phyloP scores from a whole-genome alignment of 2,888 invertebrate species.

The Dysmachus trigonus region DNA sequence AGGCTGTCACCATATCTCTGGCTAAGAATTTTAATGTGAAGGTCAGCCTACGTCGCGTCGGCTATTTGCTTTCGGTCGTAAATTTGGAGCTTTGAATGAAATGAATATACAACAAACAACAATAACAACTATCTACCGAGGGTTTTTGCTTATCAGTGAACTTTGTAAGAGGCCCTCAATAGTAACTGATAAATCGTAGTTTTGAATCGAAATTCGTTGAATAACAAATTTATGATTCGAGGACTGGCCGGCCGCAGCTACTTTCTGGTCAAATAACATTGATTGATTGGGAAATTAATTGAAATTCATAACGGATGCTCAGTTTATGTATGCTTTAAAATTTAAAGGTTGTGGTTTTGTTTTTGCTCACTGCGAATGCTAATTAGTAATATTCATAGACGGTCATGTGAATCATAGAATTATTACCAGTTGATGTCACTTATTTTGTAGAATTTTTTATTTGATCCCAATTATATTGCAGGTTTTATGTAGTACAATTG shows the following conservation, averaged over 20 bases:
- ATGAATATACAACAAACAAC: background rate
- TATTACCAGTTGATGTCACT: background rate
- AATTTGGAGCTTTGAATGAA: constrained; percentile 6
- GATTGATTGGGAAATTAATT: background rate
- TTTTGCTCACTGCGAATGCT: background rate
- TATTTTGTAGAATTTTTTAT: too few relatives aligned
- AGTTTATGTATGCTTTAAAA: background rate
- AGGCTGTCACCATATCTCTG: background rate
- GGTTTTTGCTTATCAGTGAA: background rate
- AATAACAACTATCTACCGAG: background rate
- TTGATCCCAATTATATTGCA: too few relatives aligned
- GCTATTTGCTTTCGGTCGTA: background rate
- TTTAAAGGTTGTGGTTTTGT: background rate
- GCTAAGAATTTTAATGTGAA: constrained; percentile 30
- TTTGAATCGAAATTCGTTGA: background rate
- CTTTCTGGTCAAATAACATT: background rate
- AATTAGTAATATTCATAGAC: background rate
- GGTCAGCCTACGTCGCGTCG: background rate
- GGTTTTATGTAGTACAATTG: too few relatives aligned
- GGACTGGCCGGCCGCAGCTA: background rate
- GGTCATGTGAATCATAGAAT: background rate
- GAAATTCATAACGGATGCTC: background rate
- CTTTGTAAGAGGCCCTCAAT: background rate
- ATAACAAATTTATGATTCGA: background rate
- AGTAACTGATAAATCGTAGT: background rate